These are phyloP conservation scores for Aurelia sp. DNA, from an alignment of 30 jellyfish, hydroid and myxozoan species.

Conservation along the genomic window DNA sequence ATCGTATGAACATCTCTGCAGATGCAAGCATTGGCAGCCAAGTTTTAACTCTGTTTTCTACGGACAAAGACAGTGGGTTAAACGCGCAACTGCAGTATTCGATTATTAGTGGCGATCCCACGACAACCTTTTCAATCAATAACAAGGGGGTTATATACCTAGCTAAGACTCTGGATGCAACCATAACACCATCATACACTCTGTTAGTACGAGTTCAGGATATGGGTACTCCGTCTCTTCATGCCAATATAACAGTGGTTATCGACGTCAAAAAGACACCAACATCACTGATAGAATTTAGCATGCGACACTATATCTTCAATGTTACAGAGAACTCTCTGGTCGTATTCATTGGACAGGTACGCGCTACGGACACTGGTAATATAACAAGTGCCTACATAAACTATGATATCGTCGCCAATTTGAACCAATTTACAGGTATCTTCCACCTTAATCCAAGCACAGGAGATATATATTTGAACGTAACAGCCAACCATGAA, in stretches of 20 bases:
- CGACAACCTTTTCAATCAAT: slow-evolving; percentile 41
- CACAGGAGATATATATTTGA: slow-evolving; percentile 61
- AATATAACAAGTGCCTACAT: slow-evolving; percentile 47
- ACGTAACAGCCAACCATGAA: slow-evolving; percentile 66
- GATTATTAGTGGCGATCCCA: slow-evolving; percentile 33
- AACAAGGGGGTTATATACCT: slow-evolving; percentile 75
- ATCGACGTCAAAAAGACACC: slow-evolving; percentile 31
- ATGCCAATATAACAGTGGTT: slow-evolving; percentile 27
- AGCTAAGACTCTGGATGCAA: slow-evolving; percentile 36
- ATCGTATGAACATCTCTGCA: slow-evolving; percentile 59
- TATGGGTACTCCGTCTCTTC: slow-evolving; percentile 70
- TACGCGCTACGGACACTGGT: slow-evolving; percentile 66
- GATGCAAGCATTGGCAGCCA: slow-evolving; percentile 67
- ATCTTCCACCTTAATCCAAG: slow-evolving; percentile 33
- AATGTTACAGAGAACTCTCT: slow-evolving; percentile 35
- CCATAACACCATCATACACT: slow-evolving; percentile 17
- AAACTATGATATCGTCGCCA: slow-evolving; percentile 42
- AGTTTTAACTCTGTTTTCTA: slow-evolving; percentile 71
- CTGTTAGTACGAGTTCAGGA: slow-evolving; percentile 64
- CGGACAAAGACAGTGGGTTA: slow-evolving; percentile 85
- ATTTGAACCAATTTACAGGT: slow-evolving; percentile 29
- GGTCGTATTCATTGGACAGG: slow-evolving; percentile 29
- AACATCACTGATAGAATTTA: slow-evolving; percentile 28
- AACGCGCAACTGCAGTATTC: slow-evolving; percentile 69
- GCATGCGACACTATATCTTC: slow-evolving; percentile 46